Conservation (phyloP, 2,797 vertebrate species). For the Busarellus nigricollis region DNA sequence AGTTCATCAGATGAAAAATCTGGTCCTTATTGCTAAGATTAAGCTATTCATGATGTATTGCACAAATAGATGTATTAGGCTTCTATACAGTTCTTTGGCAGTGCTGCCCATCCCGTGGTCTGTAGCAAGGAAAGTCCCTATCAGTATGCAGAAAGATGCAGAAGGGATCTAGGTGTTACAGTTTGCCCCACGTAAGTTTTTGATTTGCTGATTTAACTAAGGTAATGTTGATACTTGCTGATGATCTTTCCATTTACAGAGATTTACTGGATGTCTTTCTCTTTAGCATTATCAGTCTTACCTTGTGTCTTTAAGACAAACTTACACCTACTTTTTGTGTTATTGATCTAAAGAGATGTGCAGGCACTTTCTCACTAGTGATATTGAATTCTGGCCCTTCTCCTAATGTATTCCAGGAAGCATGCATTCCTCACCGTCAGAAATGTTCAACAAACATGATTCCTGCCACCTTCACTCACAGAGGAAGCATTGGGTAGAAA, state of each 20-base stretch:
- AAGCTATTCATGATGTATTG: not conserved
- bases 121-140: not conserved
- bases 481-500: not conserved
- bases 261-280: not conserved
- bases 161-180: not conserved
- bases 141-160: not conserved
- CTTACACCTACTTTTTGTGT: not conserved
- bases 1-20: not conserved
- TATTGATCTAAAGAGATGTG: not conserved
- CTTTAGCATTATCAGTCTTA: not conserved
- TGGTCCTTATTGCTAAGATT: not conserved
- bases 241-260: not conserved
- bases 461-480: not conserved
- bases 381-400: conserved; percentile 5
- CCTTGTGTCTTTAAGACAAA: not conserved
- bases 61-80: not conserved
- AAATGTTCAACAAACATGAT: not conserved
- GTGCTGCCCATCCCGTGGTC: not conserved
- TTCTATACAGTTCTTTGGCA: not conserved
- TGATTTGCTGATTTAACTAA: not conserved
- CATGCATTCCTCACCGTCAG: not conserved
- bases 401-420: conserved; percentile 19
- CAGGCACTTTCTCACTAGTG: not conserved
- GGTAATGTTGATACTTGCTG: not conserved
- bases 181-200: not conserved